Evolutionary conservation across 2,888 invertebrate species (phyloP), one percentile per base, ranked within the genome.

Genomic region (Heteropelma amictum): DNA sequence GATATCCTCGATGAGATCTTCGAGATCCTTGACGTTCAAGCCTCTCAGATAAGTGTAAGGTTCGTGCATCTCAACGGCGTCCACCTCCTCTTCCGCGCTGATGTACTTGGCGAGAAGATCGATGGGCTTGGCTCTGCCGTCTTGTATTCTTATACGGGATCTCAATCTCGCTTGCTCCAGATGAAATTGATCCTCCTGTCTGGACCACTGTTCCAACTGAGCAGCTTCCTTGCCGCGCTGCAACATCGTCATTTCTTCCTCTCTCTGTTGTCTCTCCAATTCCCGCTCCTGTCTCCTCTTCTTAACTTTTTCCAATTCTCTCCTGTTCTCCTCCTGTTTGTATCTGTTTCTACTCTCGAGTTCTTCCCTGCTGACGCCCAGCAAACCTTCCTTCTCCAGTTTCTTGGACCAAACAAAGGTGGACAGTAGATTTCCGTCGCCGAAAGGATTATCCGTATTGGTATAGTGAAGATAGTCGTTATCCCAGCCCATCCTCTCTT

Each of bases 331-430:
- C 83, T 97, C 92, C 89, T 97, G 96, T 84, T 98, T 98, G 80
- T 94, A 93, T 45, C 96, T 91, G 83, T 96, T 97, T 61, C 95
- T 90, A 14, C 93, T 92, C 82, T 98, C 97, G 0, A 98, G 90
- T 80, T 97, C 95, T 81, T 96, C 95, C 12, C 92, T 91, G 14
- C 93, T 93, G 0, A 95, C 93, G 71, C 94, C 93, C 54, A 93
- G 93, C 0, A 97, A 90, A 0, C 99, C 99, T 85, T 98, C 97
- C 83, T 97, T 96, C 70, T 98, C 95, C 53, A 98, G 91, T 88
- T 99, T 99, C 89, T 99, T 99, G 19, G 92, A 92, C 99, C 99
- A 99, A 0, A 98, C 96, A 90, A 99, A 99, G 0, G 97, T 96
- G 30, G 98, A 95, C 3, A 98, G 92, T 38, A 99, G 92, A 83